These are phyloP conservation scores for Paradoxurus hermaphroditus DNA, from an alignment of 2,113 vertebrate genomes.

Conservation along the genomic window DNA sequence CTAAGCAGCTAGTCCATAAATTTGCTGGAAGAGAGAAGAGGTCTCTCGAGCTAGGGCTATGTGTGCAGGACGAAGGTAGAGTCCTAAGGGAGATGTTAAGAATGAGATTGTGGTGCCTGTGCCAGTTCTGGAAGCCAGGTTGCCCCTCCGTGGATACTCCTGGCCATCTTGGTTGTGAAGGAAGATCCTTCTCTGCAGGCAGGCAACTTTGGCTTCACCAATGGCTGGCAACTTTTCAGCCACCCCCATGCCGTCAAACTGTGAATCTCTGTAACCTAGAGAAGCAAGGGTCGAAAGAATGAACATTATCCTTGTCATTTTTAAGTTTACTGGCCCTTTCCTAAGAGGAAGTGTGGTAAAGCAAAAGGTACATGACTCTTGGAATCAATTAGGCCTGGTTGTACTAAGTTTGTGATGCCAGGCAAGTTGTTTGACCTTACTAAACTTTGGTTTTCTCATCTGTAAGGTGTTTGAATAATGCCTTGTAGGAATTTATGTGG, in stretches of 20 bases:
- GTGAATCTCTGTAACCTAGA: neutral
- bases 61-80: neutral
- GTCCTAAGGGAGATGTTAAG: neutral
- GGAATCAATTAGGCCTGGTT: neutral
- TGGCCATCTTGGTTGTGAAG: neutral
- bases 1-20: conserved; percentile 42
- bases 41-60: neutral
- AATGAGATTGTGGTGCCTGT: neutral
- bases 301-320: neutral
- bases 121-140: neutral
- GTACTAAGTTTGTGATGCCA: neutral
- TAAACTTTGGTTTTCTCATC: neutral
- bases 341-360: neutral
- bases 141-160: neutral
- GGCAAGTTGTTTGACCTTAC: neutral
- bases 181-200: neutral
- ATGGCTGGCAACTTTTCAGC: neutral
- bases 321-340: neutral
- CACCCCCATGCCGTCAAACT: neutral
- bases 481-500: neutral
- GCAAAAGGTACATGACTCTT: neutral
- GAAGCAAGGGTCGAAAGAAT: neutral
- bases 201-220: neutral
- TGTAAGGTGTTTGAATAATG: neutral
- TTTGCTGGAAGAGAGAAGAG: neutral